A percentile compares a stretch with the other conserved stretches of the same genome.
phyloP scores from a whole-genome alignment of 2,797 vertebrate genomes.

The Denticeps clupeoides region DNA sequence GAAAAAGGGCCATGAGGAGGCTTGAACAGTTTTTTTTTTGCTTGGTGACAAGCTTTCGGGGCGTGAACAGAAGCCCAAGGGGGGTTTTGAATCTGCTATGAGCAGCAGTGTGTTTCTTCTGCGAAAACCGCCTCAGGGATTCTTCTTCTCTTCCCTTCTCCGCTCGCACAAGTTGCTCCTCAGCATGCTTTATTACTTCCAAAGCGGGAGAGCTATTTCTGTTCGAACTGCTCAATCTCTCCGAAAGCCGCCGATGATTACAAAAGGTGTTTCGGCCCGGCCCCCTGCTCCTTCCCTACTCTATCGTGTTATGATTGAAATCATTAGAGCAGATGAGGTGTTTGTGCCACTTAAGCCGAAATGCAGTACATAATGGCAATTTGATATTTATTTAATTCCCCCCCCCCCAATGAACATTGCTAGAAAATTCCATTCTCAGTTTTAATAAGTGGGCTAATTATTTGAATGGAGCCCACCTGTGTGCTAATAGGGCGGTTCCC shows the following conservation, averaged over 20 bases:
- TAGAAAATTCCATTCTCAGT: no score
- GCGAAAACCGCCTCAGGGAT: not conserved
- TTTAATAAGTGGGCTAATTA: no score
- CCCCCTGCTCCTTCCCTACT: no score
- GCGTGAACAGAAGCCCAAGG: not conserved
- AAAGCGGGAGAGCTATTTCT: conserved; percentile 29
- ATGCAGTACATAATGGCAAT: no score
- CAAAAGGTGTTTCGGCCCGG: no score
- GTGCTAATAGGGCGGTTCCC: no score
- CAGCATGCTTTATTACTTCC: conserved; percentile 41
- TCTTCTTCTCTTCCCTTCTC: not conserved
- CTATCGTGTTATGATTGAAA: no score
- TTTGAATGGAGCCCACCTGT: no score
- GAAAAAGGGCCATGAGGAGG: conserved; percentile 8
- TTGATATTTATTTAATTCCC: no score
- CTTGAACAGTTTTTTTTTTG: conserved; percentile 8
- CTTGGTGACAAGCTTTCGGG: conserved; percentile 9
- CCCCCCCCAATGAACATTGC: no score
- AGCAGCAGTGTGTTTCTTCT: not conserved
- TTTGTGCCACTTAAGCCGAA: no score
- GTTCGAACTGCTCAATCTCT: conserved; percentile 3
- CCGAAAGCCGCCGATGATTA: not conserved
- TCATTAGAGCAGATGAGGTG: no score
- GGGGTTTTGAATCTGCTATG: conserved; percentile 10
- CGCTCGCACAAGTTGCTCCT: conserved; percentile 16